Base-by-base conservation (phyloP, 2,888 invertebrate species). In the Reticulitermes lucifugus region DNA sequence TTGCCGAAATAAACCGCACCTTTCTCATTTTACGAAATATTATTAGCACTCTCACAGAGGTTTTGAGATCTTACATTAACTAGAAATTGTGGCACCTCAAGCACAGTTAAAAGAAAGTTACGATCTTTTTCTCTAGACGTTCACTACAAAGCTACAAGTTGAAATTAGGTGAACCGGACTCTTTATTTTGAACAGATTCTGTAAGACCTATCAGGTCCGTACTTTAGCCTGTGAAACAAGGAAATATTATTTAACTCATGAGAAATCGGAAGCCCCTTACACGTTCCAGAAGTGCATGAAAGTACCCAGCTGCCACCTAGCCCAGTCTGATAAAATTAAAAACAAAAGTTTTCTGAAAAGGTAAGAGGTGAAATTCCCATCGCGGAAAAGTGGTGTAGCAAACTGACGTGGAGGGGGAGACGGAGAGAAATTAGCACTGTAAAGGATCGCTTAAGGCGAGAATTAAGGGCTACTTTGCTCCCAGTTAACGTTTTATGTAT, bases 341-440 rank as follows among this genome's bases (percentile, higher is more conserved):
- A 73, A 7, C 46, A 9, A 73, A 77, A 77, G 51, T 51, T 77
- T n/a, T 43, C 22, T 12, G 46, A 73, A 73, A 77, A 6, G 77
- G 79, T 79, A 79, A 71, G 81, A 80, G 73, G 55, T 51, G 84
- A n/a, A 55, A 70, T 81, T 81, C 70, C 43, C 81, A 81, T 60
- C 81, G 14, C 29, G 25, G 29, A 18, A 65, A 43, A 41, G 12
- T 14, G 77, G n/a, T 18, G 43, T 59, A 43, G 73, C 29, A 55
- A 73, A 75, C 10, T 81, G 41, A 73, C 18, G 18, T 22, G 60
- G 59, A 29, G 73, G 71, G 87, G 87, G 84, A 87, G 87, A 85
- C 84, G 88, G 85, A 84, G 88, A 88, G 86, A 88, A 88, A 87
- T 88, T 87, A 88, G 87, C 86, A 84, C 87, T 87, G 87, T 88